Evolutionary conservation across 2,888 invertebrate genomes (phyloP).

Genomic region (Synanthedon vespiformis): DNA sequence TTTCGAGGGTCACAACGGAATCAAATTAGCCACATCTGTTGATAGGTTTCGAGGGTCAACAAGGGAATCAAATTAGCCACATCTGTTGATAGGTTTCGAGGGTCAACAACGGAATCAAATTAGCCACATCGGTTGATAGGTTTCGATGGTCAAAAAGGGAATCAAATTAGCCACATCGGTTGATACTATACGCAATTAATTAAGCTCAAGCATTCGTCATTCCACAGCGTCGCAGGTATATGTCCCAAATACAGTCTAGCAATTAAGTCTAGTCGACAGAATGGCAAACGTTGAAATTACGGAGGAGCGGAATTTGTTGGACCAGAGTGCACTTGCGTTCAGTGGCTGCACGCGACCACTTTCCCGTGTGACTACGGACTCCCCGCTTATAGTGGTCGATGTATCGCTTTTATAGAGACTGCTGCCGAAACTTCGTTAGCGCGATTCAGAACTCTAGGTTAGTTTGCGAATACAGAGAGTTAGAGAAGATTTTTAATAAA

Average conservation of each 20-base stretch:
- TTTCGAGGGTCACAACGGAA: no score
- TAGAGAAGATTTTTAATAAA: background rate
- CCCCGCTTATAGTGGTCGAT: conserved; percentile 9
- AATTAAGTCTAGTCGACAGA: conserved; percentile 57
- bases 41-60: no score
- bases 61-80: no score
- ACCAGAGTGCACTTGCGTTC: conserved; percentile 33
- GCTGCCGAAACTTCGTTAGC: conserved; percentile 27
- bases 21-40: no score
- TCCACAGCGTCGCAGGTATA: conserved; percentile 30
- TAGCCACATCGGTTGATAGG: no score
- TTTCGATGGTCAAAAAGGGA: conserved; percentile 5
- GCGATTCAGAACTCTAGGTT: conserved; percentile 30
- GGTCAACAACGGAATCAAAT: no score
- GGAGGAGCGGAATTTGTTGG: conserved; percentile 28
- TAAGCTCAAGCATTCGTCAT: conserved; percentile 42
- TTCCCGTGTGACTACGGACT: conserved; percentile 37
- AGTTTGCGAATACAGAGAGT: conserved; percentile 4
- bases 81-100: no score
- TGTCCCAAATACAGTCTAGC: conserved; percentile 48
- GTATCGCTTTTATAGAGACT: conserved; percentile 14
- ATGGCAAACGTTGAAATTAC: conserved; percentile 61
- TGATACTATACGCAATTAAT: no score
- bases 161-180: conserved; percentile 33
- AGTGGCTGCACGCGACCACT: conserved; percentile 37